Evolutionary conservation across 2,113 vertebrate genomes (phyloP).

Genomic region (Tamias sibiricus): DNA sequence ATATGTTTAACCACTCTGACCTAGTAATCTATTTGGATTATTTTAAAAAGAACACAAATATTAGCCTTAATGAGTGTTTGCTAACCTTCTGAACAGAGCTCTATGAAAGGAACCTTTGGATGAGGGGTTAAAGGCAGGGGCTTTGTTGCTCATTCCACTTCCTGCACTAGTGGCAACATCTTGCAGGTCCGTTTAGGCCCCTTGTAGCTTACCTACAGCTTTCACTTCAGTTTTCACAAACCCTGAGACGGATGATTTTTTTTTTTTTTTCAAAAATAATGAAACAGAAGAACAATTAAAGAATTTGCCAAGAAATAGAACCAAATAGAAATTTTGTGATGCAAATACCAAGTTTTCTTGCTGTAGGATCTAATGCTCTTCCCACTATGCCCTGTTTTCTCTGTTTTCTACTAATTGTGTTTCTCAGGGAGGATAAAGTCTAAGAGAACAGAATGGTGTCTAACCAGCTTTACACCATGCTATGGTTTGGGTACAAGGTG

Average conservation of each 20-base stretch:
- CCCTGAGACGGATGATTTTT: not conserved
- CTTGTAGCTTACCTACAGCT: not conserved
- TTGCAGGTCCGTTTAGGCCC: not conserved
- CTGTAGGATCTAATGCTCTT: not conserved
- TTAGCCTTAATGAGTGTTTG: not conserved
- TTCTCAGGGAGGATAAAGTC: not conserved
- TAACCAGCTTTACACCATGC: not conserved
- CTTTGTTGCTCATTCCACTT: not conserved
- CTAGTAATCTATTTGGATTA: conserved; percentile 17
- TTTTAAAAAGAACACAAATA: not conserved
- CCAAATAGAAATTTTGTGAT: not conserved
- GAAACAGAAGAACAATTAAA: not conserved
- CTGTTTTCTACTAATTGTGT: not conserved
- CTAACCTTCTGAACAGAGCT: not conserved
- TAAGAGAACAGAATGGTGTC: not conserved
- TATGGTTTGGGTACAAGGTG: too few species aligned
- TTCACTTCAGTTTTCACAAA: not conserved
- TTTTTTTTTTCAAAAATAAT: conserved; percentile 36
- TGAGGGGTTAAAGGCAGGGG: not conserved
- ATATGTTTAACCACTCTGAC: not conserved
- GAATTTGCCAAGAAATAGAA: not conserved
- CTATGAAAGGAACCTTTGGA: not conserved
- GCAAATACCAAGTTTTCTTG: not conserved
- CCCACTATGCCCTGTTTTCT: not conserved
- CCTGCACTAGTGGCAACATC: not conserved